These are phyloP conservation scores for Melanostoma mellinum DNA, from an alignment of 2,888 invertebrate species.

Conservation along the genomic window DNA sequence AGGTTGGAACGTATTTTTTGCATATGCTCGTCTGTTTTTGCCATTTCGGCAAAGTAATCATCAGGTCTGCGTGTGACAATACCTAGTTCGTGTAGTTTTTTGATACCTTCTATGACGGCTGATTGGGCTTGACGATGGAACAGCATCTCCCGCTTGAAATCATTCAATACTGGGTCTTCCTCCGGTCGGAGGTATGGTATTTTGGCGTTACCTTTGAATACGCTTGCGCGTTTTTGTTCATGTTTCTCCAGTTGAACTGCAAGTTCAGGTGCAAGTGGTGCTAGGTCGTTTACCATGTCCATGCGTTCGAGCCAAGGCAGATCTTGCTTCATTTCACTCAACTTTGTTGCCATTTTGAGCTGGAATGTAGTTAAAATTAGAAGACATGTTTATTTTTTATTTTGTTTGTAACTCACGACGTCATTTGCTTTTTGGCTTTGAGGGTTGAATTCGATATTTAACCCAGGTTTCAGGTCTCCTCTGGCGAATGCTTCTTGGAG, in stretches of 20 bases:
- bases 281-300: constrained; percentile 89
- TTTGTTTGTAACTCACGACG: constrained; percentile 84
- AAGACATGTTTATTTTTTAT: background rate
- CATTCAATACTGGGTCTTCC: constrained; percentile 92
- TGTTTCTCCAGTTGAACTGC: constrained; percentile 90
- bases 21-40: constrained; percentile 98
- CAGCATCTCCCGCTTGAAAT: constrained; percentile 94
- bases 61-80: constrained; percentile 93
- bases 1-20: constrained; percentile 94
- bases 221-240: constrained; percentile 86
- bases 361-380: constrained; percentile 37
- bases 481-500: constrained; percentile 94
- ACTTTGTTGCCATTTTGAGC: constrained; percentile 85
- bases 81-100: constrained; percentile 88
- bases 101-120: constrained; percentile 91
- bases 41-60: constrained; percentile 99
- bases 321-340: constrained; percentile 87
- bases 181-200: constrained; percentile 85
- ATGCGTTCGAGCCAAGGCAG: constrained; percentile 94
- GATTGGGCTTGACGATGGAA: constrained; percentile 94
- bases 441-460: constrained; percentile 87
- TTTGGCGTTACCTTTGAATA: constrained; percentile 88
- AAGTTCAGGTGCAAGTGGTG: constrained; percentile 92
- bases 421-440: constrained; percentile 87
- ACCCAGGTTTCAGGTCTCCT: constrained; percentile 92